Evolutionary conservation across 1,140 invertebrate genomes (phyloP).

Genomic region (Aphelenchoides avenae): DNA sequence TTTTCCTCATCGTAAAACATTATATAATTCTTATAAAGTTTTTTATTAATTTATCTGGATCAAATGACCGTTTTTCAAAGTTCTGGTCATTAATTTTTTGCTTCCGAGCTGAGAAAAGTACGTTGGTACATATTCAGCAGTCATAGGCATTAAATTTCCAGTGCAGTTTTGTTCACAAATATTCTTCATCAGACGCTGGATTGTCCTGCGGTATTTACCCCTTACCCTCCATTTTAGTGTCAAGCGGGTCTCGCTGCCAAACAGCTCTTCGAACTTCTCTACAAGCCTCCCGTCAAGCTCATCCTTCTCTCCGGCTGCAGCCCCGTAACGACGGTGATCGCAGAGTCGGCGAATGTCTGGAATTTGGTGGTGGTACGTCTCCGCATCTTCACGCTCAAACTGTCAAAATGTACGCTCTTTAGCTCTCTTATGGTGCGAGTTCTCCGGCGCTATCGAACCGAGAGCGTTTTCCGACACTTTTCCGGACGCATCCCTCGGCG

Average conservation of each 20-base stretch:
- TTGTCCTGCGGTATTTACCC: too few species aligned
- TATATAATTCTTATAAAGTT: too few species aligned
- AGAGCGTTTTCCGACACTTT: constrained; percentile 91
- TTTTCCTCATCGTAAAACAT: too few species aligned
- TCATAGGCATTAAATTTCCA: too few species aligned
- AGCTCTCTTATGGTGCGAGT: constrained; percentile 96
- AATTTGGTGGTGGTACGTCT: constrained; percentile 87
- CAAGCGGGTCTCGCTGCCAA: constrained; percentile 93
- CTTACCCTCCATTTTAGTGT: constrained; percentile 79
- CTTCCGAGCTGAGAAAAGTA: too few species aligned
- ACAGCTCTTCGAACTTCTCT: constrained; percentile 95
- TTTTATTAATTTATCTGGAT: too few species aligned
- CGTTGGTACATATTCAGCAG: too few species aligned
- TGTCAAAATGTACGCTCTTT: constrained; percentile 36
- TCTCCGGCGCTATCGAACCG: constrained; percentile 96
- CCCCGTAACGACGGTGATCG: constrained; percentile 97
- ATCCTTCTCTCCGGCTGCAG: constrained; percentile 88
- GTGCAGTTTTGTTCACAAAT: too few species aligned
- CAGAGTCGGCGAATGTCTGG: constrained; percentile 99
- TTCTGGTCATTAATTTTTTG: too few species aligned
- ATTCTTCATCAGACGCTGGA: too few species aligned
- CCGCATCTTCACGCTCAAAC: background rate
- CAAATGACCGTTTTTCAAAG: too few species aligned
- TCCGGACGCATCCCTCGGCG: constrained; percentile 96
- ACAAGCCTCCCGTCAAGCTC: constrained; percentile 89